Evolutionary conservation across 1,140 invertebrate species (phyloP).

Genomic region (Cyphomyrmex costatus): DNA sequence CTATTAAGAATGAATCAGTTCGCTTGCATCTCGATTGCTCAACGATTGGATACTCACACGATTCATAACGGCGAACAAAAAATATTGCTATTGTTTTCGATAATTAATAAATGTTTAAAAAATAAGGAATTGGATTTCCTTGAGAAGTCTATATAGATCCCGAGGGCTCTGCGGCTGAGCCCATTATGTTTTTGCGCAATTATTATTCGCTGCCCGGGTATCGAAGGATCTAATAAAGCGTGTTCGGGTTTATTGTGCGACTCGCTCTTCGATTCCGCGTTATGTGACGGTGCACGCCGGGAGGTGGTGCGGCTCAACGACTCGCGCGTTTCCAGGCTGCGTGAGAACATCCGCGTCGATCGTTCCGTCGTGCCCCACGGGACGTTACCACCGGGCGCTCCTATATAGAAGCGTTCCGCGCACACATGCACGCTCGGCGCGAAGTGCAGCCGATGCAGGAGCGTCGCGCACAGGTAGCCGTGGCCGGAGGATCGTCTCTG

Average conservation of each 20-base stretch:
- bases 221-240: constrained; percentile 42
- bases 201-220: not conserved
- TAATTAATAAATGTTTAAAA: constrained; percentile 12
- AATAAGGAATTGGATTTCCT: not conserved
- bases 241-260: constrained; percentile 46
- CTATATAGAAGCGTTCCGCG: constrained; percentile 21
- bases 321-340: constrained; percentile 60
- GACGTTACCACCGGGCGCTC: constrained; percentile 5
- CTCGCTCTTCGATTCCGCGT: constrained; percentile 60
- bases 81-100: not conserved
- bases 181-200: constrained; percentile 8
- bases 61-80: not conserved
- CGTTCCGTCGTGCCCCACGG: constrained; percentile 27
- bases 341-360: constrained; percentile 52
- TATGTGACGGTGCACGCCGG: constrained; percentile 35
- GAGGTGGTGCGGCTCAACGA: constrained; percentile 30
- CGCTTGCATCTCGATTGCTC: not conserved
- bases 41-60: not conserved
- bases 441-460: constrained; percentile 49
- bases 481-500: constrained; percentile 53
- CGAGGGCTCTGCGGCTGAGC: not conserved
- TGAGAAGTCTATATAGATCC: not conserved
- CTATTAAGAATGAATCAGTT: not conserved
- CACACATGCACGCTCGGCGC: constrained; percentile 16
- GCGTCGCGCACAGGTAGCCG: constrained; percentile 65